Evolutionary conservation across 2,888 invertebrate species (phyloP).

Genomic region (Euplexia lucipara): DNA sequence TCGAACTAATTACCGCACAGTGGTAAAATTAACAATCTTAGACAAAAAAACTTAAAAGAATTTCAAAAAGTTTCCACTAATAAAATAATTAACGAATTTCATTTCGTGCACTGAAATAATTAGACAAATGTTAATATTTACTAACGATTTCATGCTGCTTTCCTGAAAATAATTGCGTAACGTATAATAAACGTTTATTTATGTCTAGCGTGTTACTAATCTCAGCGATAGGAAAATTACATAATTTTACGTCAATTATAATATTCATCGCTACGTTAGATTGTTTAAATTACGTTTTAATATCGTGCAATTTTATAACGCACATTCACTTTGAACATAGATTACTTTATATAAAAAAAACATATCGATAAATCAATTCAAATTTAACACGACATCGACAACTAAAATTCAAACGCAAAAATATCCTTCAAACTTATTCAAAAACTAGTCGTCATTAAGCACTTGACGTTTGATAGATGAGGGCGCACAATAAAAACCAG

Average conservation of each 20-base stretch:
- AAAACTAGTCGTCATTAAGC: conserved; percentile 61
- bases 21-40: conserved; percentile 23
- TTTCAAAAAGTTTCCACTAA: conserved; percentile 4
- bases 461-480: conserved; percentile 69
- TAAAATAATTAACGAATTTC: conserved; percentile 23
- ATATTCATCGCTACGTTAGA: conserved; percentile 20
- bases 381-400: background rate
- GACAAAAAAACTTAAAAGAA: background rate
- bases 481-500: conserved; percentile 62
- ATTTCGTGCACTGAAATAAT: conserved; percentile 33
- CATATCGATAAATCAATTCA: background rate
- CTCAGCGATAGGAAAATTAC: conserved; percentile 32
- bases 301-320: conserved; percentile 6
- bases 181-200: conserved; percentile 9
- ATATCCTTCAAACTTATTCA: conserved; percentile 48
- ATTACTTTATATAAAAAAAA: too few species aligned
- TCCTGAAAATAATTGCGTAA: conserved; percentile 52
- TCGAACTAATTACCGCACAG: conserved; percentile 41
- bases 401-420: conserved; percentile 29
- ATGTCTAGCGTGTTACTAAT: conserved; percentile 37
- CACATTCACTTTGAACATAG: background rate
- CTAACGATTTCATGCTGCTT: conserved; percentile 22
- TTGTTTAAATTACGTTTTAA: conserved; percentile 1
- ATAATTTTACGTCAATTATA: conserved; percentile 21
- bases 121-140: conserved; percentile 13